Evolutionary conservation across 2,888 invertebrate genomes (phyloP).

Genomic region (Drosophila flavopinicola): DNA sequence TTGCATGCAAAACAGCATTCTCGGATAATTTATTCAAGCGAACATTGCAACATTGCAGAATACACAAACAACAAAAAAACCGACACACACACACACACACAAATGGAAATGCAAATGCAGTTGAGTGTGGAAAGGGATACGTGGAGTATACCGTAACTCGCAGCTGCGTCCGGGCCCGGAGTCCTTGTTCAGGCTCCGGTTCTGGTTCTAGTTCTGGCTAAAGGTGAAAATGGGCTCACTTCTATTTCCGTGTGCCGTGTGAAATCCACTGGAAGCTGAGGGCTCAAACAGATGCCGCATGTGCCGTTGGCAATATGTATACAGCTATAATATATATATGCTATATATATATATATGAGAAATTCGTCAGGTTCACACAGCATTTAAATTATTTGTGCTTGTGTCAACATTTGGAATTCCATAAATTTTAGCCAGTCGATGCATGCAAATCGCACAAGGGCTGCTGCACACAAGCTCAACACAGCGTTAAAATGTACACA

Average conservation of each 20-base stretch:
- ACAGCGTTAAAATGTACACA: constrained; percentile 16
- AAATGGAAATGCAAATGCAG: constrained; percentile 69
- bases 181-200: constrained; percentile 3
- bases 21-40: constrained; percentile 71
- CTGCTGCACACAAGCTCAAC: constrained; percentile 26
- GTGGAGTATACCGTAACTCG: constrained; percentile 33
- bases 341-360: constrained; percentile 44
- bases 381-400: constrained; percentile 75
- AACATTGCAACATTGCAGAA: constrained; percentile 36
- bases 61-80: constrained; percentile 1
- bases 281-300: constrained; percentile 47
- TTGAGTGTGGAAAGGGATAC: constrained; percentile 15
- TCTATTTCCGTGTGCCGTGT: constrained; percentile 59
- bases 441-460: constrained; percentile 47
- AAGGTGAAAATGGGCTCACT: constrained; percentile 58
- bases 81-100: constrained; percentile 26
- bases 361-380: constrained; percentile 54
- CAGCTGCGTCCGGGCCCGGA: constrained; percentile 2
- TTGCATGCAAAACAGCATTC: constrained; percentile 58
- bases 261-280: constrained; percentile 65
- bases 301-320: constrained; percentile 28
- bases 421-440: constrained; percentile 65
- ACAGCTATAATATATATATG: no score
- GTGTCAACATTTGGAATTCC: constrained; percentile 74
- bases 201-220: constrained; percentile 3